phyloP scores from a whole-genome alignment of 2,113 vertebrate species.

The Catagonus wagneri region DNA sequence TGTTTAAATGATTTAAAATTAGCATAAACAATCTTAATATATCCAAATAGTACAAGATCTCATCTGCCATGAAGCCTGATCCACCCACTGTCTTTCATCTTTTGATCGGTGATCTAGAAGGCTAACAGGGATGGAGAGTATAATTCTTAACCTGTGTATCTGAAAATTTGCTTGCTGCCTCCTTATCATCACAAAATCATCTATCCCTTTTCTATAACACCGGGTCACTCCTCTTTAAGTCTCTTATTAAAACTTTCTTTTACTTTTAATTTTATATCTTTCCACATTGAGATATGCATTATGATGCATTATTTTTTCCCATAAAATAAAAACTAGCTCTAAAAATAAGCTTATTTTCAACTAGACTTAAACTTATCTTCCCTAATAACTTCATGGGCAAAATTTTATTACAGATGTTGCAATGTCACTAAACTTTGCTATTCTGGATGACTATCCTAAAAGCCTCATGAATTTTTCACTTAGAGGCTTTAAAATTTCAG shows the following conservation, averaged over 20 bases:
- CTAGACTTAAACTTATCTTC: slow-evolving; percentile 35
- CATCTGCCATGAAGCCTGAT: neutral
- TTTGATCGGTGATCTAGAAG: neutral
- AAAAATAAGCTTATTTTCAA: neutral
- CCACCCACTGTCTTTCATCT: neutral
- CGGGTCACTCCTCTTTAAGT: neutral
- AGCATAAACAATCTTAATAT: neutral
- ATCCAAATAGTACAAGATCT: neutral
- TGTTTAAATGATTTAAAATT: slow-evolving; percentile 33
- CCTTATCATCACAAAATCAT: neutral
- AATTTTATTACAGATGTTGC: neutral
- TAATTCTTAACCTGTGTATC: neutral
- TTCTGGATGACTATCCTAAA: slow-evolving; percentile 31
- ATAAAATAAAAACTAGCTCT: neutral
- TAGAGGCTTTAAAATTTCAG: slow-evolving; percentile 18
- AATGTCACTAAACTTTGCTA: neutral
- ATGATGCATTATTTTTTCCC: neutral
- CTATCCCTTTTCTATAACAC: neutral
- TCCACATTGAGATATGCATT: neutral
- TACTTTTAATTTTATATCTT: neutral
- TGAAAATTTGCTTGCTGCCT: neutral
- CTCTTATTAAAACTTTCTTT: neutral
- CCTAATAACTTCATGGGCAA: neutral
- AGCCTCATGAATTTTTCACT: slow-evolving; percentile 22
- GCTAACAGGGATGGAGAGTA: neutral